Conservation (phyloP, 2,797 vertebrate genomes). For the Schizopygopsis pylzovi region DNA sequence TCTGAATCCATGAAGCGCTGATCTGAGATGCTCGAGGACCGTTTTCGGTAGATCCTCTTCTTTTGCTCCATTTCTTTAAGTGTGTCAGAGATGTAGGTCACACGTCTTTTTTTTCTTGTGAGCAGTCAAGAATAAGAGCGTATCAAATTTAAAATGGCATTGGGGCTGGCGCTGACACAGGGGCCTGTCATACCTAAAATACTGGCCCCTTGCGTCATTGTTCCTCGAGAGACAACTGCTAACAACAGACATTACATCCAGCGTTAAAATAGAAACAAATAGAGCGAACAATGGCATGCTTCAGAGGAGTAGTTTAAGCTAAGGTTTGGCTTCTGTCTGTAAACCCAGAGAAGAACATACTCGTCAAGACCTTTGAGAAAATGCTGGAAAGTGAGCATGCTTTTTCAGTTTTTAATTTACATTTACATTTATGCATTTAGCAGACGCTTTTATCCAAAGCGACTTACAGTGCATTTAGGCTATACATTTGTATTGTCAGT, state of each 20-base stretch:
- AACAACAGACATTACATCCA: conserved; percentile 23
- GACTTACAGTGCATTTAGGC: too few species aligned
- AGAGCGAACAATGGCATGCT: background rate
- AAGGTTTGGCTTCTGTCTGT: background rate
- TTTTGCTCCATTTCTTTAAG: conserved; percentile 67
- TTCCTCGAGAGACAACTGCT: conserved; percentile 71
- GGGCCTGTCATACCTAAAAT: conserved; percentile 71
- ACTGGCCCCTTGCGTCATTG: conserved; percentile 64
- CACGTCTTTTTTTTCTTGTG: conserved; percentile 63
- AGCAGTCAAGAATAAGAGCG: conserved; percentile 74
- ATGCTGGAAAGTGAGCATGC: background rate
- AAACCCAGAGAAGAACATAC: background rate
- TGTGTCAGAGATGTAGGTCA: conserved; percentile 82
- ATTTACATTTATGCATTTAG: too few species aligned
- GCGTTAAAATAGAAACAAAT: conserved; percentile 28
- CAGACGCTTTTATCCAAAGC: too few species aligned
- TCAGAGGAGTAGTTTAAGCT: background rate
- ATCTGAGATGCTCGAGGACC: background rate
- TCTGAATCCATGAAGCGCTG: background rate
- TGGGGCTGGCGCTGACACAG: conserved; percentile 60
- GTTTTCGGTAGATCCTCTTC: conserved; percentile 42
- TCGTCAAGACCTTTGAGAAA: background rate
- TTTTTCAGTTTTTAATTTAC: background rate
- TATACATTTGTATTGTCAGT: too few species aligned
- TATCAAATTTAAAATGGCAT: conserved; percentile 75